Conservation (phyloP, 1,140 invertebrate genomes). For the Rhagoletis zephyria region DNA sequence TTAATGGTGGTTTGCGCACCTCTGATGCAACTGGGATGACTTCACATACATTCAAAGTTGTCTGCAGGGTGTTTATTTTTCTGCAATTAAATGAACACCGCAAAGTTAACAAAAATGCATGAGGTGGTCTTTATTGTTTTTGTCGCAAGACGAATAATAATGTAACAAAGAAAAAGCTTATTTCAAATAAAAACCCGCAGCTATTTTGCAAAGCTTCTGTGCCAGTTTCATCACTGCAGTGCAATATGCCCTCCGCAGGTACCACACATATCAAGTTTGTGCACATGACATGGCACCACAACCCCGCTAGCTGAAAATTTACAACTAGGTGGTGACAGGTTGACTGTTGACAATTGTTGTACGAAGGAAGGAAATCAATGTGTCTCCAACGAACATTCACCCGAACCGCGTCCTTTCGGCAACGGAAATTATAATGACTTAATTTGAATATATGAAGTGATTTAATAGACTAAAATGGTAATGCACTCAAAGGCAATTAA, state of each 20-base stretch:
- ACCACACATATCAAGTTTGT: not conserved
- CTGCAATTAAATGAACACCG: no score
- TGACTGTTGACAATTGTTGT: not conserved
- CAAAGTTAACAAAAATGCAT: no score
- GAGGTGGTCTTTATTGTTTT: not conserved
- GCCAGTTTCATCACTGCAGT: not conserved
- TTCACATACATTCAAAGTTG: no score
- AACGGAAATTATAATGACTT: constrained; percentile 25
- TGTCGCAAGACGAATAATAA: not conserved
- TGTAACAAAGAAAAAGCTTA: not conserved
- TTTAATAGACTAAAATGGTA: not conserved
- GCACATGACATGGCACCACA: not conserved
- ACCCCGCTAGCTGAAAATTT: not conserved
- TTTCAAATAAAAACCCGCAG: not conserved
- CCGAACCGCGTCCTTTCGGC: not conserved
- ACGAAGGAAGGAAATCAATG: constrained; percentile 23
- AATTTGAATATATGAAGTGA: not conserved
- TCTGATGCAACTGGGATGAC: not conserved
- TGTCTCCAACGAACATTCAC: not conserved
- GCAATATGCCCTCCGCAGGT: not conserved
- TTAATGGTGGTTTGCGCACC: not conserved
- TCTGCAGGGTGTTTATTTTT: no score
- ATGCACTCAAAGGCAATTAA: constrained; percentile 17
- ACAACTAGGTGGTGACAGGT: constrained; percentile 1
- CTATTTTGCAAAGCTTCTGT: not conserved